Base-by-base conservation (phyloP, 2,888 invertebrate species). In the Zelleria hepariella region DNA sequence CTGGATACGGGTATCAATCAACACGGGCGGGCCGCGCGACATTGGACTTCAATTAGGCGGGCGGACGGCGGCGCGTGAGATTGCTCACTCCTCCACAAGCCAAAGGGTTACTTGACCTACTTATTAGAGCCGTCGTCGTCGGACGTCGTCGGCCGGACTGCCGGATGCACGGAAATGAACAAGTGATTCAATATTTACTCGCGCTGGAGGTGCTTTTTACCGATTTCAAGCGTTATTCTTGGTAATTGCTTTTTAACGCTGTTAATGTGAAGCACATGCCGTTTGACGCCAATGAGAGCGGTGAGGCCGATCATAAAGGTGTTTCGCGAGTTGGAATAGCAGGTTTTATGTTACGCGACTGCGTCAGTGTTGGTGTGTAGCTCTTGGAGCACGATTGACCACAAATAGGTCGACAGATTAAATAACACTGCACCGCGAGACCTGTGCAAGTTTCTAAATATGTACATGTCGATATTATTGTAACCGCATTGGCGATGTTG, bases 21-120 rank as follows among this genome's bases (percentile, higher is more conserved):
- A 82, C 79, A 82, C 81, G 82, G 86, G 86, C 82, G 86, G 80
- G 80, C 80, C 67, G 81, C 72, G 77, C 84, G 87, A 87, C 87
- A 87, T 84, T 86, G 87, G 86, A 85, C 85, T 87, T 86, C 87
- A 87, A 87, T 88, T 88, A 88, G 86, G 78, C 85, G 82, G 82
- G 82, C 80, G 81, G 78, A 78, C 84, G 82, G 81, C 80, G 82
- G 78, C 80, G 80, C 77, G 78, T 71, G 80, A 83, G 84, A 85
- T 84, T 85, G 83, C 59, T 53, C 59, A 24, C 62, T 59, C 57
- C 48, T 73, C 77, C 77, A 77, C 70, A 71, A 53, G 68, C 75
- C 74, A 82, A 84, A 86, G 86, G 86, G 82, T 86, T 82, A 82
- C 86, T 86, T 86, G 86, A 85, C 87, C 87, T 75, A 86, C 78